These are phyloP conservation scores for Sphinx pinastri DNA, from an alignment of 2,888 invertebrate species.

Conservation along the genomic window DNA sequence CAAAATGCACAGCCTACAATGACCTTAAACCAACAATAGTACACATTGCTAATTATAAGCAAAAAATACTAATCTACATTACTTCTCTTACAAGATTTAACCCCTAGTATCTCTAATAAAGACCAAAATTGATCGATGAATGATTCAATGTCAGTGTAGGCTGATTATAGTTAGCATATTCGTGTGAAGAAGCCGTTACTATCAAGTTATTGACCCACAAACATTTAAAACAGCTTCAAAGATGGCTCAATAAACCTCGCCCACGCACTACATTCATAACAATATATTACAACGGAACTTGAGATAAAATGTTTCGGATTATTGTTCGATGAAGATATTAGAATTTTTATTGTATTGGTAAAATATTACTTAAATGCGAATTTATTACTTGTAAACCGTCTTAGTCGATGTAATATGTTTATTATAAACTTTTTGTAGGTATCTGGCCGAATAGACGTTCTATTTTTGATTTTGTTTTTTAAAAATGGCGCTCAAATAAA, in stretches of 20 bases:
- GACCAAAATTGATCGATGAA: background rate
- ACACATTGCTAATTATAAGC: too few species aligned
- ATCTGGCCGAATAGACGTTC: background rate
- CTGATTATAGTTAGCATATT: background rate
- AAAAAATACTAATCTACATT: too few species aligned
- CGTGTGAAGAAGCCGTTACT: background rate
- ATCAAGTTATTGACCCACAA: slow-evolving; percentile 9
- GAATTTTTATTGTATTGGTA: background rate
- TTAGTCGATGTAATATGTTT: background rate
- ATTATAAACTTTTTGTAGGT: background rate
- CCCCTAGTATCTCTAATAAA: background rate
- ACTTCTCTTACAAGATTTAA: too few species aligned
- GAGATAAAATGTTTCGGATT: background rate
- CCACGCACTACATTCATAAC: slow-evolving; percentile 5
- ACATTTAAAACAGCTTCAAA: background rate
- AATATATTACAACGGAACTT: slow-evolving; percentile 10
- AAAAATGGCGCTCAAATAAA: background rate
- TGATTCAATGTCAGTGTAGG: too few species aligned
- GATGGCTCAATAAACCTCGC: slow-evolving; percentile 5
- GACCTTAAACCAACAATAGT: too few species aligned
- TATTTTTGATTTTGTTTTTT: background rate
- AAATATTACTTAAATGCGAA: background rate
- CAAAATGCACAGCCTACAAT: too few species aligned
- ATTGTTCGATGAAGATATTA: background rate
- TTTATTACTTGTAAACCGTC: background rate